Conservation (phyloP, 1,140 invertebrate species). For the Papilio dardanus region DNA sequence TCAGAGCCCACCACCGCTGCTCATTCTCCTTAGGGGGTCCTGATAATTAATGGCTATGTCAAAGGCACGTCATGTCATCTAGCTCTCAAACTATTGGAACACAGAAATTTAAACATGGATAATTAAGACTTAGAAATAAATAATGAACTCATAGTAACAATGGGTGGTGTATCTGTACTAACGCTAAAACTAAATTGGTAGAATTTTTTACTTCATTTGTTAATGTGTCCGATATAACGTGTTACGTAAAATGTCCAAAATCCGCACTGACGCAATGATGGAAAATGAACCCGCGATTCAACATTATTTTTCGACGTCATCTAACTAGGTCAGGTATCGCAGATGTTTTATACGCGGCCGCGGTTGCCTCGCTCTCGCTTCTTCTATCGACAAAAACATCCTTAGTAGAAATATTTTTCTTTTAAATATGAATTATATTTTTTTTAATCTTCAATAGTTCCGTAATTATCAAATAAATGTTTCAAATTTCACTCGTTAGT, state of each 20-base stretch:
- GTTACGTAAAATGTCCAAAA: background rate
- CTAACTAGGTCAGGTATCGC: constrained; percentile 1
- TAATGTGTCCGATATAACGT: background rate
- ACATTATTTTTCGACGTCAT: constrained; percentile 3
- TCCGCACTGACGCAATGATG: background rate
- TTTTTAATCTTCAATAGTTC: background rate
- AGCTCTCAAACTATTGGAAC: background rate
- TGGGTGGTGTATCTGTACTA: background rate
- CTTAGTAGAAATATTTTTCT: background rate
- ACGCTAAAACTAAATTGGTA: background rate
- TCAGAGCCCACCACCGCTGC: constrained; percentile 52
- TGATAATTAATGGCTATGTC: constrained; percentile 54
- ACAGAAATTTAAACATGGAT: too few relatives aligned
- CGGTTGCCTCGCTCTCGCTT: background rate
- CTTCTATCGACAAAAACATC: background rate
- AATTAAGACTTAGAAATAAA: background rate
- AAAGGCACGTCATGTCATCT: constrained; percentile 25
- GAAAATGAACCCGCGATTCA: background rate
- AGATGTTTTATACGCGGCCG: background rate
- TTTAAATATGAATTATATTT: background rate
- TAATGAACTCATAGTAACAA: background rate
- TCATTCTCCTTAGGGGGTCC: constrained; percentile 47
- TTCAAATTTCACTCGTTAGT: background rate
- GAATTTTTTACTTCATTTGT: background rate
- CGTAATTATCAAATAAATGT: background rate